These are phyloP conservation scores for Muscidifurax raptorellus DNA, from an alignment of 1,140 invertebrate genomes.

Conservation along the genomic window DNA sequence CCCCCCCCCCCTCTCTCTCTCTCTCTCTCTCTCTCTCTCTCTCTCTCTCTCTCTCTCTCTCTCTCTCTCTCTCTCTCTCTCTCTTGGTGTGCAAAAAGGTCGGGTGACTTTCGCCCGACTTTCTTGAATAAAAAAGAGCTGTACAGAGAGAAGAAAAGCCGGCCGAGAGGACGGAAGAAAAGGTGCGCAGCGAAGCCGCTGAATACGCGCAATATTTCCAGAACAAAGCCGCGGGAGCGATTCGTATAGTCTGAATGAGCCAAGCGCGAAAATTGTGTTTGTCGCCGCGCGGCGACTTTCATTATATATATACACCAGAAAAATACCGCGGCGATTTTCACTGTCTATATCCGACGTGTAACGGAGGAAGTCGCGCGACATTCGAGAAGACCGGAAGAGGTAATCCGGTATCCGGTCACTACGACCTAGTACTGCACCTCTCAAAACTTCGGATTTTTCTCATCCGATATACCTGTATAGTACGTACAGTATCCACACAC, in stretches of 20 bases:
- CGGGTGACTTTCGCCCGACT: constrained; percentile 40
- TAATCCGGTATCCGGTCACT: no score
- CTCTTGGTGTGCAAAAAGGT: constrained; percentile 36
- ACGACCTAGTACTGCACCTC: not conserved
- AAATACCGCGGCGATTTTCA: no score
- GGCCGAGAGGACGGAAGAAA: not conserved
- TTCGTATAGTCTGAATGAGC: not conserved
- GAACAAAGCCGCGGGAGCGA: constrained; percentile 5
- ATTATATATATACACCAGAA: no score
- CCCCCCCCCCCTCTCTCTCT: no score
- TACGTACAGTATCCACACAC: not conserved
- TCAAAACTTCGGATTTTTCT: no score
- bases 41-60: not conserved
- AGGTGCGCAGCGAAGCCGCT: not conserved
- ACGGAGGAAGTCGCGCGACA: no score
- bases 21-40: no score
- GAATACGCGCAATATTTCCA: not conserved
- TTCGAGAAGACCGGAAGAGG: no score
- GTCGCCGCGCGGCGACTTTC: no score
- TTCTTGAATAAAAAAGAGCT: constrained; percentile 38
- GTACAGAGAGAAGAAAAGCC: not conserved
- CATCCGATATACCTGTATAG: no score
- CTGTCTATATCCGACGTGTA: no score
- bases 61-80: not conserved
- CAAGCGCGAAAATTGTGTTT: not conserved